A percentile compares a stretch with the other conserved stretches of the same genome.
phyloP scores from a whole-genome alignment of 1,140 invertebrate species.

The Orussus abietinus region DNA sequence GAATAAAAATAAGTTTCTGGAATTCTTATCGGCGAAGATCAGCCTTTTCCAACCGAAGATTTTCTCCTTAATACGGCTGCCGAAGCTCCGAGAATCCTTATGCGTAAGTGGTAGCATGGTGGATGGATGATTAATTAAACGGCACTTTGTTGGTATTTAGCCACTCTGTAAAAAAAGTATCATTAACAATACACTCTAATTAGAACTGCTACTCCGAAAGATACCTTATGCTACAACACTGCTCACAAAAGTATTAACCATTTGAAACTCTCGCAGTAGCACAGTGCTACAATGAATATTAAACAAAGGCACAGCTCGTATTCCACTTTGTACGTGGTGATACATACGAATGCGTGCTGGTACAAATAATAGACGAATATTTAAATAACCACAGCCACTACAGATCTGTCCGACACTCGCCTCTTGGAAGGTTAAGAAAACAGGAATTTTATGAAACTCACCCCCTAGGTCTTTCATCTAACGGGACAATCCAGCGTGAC shows the following conservation, averaged over 20 bases:
- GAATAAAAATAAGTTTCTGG: conserved; percentile 93
- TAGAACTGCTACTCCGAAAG: too few species aligned
- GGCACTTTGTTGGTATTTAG: too few species aligned
- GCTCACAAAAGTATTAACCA: too few species aligned
- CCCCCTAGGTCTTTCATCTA: neutral
- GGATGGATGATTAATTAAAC: too few species aligned
- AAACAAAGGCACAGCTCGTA: conserved; percentile 2
- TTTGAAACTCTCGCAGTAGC: too few species aligned
- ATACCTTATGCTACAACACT: too few species aligned
- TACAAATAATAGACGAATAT: conserved; percentile 5
- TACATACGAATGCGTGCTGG: neutral
- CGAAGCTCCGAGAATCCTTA: conserved; percentile 65
- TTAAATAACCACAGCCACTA: too few species aligned
- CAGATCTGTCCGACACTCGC: too few species aligned
- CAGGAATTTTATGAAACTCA: conserved; percentile 1
- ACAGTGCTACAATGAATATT: too few species aligned
- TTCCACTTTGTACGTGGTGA: neutral
- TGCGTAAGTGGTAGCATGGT: conserved; percentile 75
- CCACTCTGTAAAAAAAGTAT: too few species aligned
- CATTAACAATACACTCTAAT: too few species aligned
- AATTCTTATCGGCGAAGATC: conserved; percentile 89
- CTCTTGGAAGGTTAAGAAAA: neutral
- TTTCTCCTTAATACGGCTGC: conserved; percentile 67
- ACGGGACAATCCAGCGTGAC: neutral
- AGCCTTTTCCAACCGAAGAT: conserved; percentile 75